Evolutionary conservation across 2,797 vertebrate species (phyloP).

Genomic region (Sebastes taczanowskii): DNA sequence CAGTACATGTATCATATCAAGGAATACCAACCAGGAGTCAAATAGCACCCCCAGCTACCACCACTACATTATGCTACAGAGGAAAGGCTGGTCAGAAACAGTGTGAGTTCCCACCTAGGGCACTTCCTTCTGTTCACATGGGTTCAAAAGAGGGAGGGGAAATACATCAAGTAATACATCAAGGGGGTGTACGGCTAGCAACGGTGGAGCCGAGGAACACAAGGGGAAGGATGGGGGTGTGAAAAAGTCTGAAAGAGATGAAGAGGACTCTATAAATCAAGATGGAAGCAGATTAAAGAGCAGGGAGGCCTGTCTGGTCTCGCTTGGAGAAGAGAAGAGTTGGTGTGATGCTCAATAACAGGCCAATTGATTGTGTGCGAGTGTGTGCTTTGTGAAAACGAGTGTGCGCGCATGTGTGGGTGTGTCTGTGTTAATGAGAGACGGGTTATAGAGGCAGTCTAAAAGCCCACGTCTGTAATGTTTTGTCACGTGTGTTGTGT

Average conservation of each 20-base stretch:
- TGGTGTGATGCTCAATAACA: slow-evolving; percentile 58
- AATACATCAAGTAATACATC: slow-evolving; percentile 55
- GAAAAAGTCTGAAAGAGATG: slow-evolving; percentile 64
- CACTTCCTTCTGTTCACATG: slow-evolving; percentile 26
- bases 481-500: background rate
- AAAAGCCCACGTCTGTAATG: background rate
- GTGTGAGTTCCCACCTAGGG: slow-evolving; percentile 40
- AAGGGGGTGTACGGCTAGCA: slow-evolving; percentile 47
- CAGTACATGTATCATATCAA: background rate
- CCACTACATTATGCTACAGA: slow-evolving; percentile 6
- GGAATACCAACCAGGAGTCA: background rate
- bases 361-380: slow-evolving; percentile 43
- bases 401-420: background rate
- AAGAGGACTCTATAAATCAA: slow-evolving; percentile 72
- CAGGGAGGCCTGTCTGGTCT: slow-evolving; percentile 61
- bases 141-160: slow-evolving; percentile 53
- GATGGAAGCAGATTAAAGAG: slow-evolving; percentile 71
- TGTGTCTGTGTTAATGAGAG: slow-evolving; percentile 31
- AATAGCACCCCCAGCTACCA: background rate
- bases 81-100: slow-evolving; percentile 1
- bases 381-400: slow-evolving; percentile 2
- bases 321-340: slow-evolving; percentile 31
- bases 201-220: slow-evolving; percentile 38
- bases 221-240: slow-evolving; percentile 45
- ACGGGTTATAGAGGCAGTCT: background rate